These are phyloP conservation scores for Tetrapedia diversipes DNA, from an alignment of 2,888 invertebrate species.

Conservation along the genomic window DNA sequence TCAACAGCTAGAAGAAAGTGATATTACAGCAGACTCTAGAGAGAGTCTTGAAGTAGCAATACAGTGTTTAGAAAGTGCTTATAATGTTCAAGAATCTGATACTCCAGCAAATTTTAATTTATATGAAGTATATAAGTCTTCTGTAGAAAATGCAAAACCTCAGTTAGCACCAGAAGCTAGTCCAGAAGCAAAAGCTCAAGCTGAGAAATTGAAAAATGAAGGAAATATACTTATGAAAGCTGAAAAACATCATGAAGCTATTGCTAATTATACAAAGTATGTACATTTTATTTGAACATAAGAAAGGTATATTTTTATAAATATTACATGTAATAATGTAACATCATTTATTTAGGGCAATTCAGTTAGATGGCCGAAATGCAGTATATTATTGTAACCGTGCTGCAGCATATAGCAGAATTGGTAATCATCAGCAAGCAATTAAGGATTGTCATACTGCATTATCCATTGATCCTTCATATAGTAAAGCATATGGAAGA, in stretches of 20 bases:
- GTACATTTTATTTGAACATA: conserved; percentile 4
- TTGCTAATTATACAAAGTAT: conserved; percentile 90
- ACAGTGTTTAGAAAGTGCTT: conserved; percentile 97
- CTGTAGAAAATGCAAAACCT: conserved; percentile 71
- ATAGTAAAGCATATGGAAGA: conserved; percentile 97
- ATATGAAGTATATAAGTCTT: conserved; percentile 82
- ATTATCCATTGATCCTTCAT: conserved; percentile 93
- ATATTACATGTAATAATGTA: not conserved
- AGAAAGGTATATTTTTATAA: conserved; percentile 20
- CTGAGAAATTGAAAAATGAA: conserved; percentile 93
- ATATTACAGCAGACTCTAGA: conserved; percentile 83
- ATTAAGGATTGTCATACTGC: conserved; percentile 96
- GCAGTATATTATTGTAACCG: conserved; percentile 98
- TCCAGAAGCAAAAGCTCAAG: conserved; percentile 86
- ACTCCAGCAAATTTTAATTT: conserved; percentile 81
- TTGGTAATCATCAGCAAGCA: conserved; percentile 92
- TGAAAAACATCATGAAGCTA: conserved; percentile 91
- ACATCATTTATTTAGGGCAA: conserved; percentile 87
- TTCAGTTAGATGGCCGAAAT: conserved; percentile 93
- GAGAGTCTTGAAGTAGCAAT: conserved; percentile 96
- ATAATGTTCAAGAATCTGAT: conserved; percentile 87
- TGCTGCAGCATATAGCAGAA: conserved; percentile 96
- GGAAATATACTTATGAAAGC: conserved; percentile 95
- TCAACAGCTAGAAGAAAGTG: conserved; percentile 84
- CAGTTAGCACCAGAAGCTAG: conserved; percentile 78